These are phyloP conservation scores for Dreissena polymorpha DNA, from an alignment of 1,140 invertebrate species.

Conservation along the genomic window DNA sequence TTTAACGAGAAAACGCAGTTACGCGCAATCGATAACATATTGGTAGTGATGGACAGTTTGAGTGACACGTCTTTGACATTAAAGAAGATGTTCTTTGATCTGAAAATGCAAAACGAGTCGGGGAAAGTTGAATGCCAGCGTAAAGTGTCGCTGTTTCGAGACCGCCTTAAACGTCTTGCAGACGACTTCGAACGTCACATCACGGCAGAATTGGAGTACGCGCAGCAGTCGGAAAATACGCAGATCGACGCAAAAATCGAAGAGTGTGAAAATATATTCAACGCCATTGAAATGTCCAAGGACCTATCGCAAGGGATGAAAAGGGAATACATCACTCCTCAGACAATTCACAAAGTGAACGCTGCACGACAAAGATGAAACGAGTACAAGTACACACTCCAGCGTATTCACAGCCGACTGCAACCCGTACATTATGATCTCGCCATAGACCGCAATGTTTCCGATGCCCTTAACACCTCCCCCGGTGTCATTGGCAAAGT, in stretches of 20 bases:
- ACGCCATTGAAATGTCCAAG: constrained; percentile 53
- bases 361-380: constrained; percentile 39
- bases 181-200: constrained; percentile 52
- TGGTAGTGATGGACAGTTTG: constrained; percentile 38
- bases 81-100: constrained; percentile 51
- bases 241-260: constrained; percentile 46
- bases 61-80: constrained; percentile 41
- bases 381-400: constrained; percentile 43
- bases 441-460: constrained; percentile 39
- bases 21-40: constrained; percentile 49
- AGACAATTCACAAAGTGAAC: constrained; percentile 47
- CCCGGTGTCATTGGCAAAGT: constrained; percentile 41
- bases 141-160: constrained; percentile 43
- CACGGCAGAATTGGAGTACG: constrained; percentile 32
- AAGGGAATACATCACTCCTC: constrained; percentile 39
- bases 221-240: constrained; percentile 35
- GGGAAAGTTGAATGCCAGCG: constrained; percentile 38
- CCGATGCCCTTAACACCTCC: constrained; percentile 43
- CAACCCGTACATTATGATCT: constrained; percentile 39
- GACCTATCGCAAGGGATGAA: constrained; percentile 41
- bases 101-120: constrained; percentile 47
- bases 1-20: constrained; percentile 48
- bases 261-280: constrained; percentile 44
- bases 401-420: constrained; percentile 46
- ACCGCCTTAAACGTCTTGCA: constrained; percentile 46